These are phyloP conservation scores for Caranx melampygus DNA, from an alignment of 2,113 vertebrate genomes.

Conservation along the genomic window DNA sequence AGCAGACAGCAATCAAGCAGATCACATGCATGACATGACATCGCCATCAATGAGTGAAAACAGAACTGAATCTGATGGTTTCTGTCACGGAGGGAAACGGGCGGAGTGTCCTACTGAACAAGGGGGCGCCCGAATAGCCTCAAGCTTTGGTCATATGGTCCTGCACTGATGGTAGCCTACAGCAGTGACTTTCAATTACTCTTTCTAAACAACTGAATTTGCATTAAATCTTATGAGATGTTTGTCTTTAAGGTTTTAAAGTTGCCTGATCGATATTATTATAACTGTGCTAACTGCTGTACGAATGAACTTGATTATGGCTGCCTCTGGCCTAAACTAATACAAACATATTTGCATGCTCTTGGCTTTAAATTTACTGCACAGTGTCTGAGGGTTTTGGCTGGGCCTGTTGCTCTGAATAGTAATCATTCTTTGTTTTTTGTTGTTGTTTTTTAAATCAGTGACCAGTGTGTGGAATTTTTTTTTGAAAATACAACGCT, in stretches of 20 bases:
- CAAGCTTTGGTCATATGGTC: background rate
- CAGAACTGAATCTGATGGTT: conserved; percentile 25
- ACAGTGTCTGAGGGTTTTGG: background rate
- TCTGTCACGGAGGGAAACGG: background rate
- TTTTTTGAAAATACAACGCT: background rate
- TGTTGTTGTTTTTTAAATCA: background rate
- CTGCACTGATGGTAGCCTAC: background rate
- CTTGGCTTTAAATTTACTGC: background rate
- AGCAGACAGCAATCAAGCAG: conserved; percentile 7
- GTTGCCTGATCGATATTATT: background rate
- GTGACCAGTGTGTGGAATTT: background rate
- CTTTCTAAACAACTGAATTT: background rate
- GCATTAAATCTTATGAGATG: background rate
- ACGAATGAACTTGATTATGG: background rate
- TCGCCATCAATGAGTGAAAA: conserved; percentile 29
- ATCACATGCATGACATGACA: conserved; percentile 50
- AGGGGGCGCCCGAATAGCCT: background rate
- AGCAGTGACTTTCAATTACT: background rate
- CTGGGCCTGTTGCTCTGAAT: background rate
- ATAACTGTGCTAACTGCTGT: background rate
- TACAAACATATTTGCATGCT: background rate
- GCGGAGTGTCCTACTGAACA: background rate
- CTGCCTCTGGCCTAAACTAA: background rate
- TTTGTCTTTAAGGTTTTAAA: background rate
- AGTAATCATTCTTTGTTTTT: too few species aligned